Percentiles rank a stretch among this genome's conserved stretches.
Evolutionary conservation across 1,140 invertebrate genomes (phyloP).

Genomic region (Drosophila virilis): DNA sequence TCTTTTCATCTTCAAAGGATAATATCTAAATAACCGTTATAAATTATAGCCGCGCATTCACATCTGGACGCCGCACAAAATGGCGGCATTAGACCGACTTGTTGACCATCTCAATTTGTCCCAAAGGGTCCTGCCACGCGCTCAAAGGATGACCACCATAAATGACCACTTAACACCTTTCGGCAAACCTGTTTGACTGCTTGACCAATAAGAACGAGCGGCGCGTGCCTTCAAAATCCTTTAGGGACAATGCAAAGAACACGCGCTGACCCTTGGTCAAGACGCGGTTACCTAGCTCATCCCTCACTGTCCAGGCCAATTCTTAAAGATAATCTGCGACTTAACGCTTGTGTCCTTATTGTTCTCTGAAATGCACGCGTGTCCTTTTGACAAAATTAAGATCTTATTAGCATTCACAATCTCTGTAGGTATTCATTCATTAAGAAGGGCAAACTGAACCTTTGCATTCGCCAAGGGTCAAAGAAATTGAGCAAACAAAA

Average conservation of each 20-base stretch:
- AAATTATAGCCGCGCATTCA: conserved; percentile 34
- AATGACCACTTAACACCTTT: conserved; percentile 47
- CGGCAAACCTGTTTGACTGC: conserved; percentile 62
- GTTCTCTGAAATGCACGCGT: conserved; percentile 31
- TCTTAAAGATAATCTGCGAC: conserved; percentile 54
- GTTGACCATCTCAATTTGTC: conserved; percentile 57
- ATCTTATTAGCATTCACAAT: conserved; percentile 56
- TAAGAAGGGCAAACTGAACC: conserved; percentile 45
- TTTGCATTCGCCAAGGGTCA: conserved; percentile 47
- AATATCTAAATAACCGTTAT: conserved; percentile 65
- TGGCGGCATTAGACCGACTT: conserved; percentile 9
- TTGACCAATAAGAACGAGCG: conserved; percentile 34
- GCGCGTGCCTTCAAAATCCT: conserved; percentile 38
- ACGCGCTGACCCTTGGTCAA: conserved; percentile 72
- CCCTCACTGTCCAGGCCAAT: conserved; percentile 17
- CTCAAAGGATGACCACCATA: conserved; percentile 35
- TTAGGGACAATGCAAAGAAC: conserved; percentile 12
- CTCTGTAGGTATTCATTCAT: conserved; percentile 46
- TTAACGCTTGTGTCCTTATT: conserved; percentile 38
- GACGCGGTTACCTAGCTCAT: conserved; percentile 24
- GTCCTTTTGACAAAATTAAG: conserved; percentile 36
- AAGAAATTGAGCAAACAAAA: conserved; percentile 44
- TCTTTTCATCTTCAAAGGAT: conserved; percentile 22
- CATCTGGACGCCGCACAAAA: conserved; percentile 2
- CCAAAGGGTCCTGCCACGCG: conserved; percentile 52